Evolutionary conservation across 1,140 invertebrate genomes (phyloP), one percentile per base, ranked within the genome.

Genomic region (Atta colombica): DNA sequence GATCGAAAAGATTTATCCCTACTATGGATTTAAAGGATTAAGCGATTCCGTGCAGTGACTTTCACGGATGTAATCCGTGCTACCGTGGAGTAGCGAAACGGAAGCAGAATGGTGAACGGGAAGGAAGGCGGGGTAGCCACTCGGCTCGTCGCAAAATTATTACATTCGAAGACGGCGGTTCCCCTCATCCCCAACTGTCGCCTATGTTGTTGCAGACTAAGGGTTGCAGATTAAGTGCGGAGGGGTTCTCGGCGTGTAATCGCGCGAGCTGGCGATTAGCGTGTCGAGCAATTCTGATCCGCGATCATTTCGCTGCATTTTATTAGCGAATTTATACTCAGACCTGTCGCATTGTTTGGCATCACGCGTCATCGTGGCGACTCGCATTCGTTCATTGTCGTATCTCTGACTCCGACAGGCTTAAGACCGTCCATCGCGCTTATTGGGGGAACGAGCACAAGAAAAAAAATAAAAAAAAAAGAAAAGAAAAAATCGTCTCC

Each of bases 241-340:
- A 5, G 18, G 88, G 86, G 88, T 61, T 49, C 39, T 25, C 66
- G 77, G 45, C 69, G 77, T 86, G 87, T 90, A 92, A 92, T 91
- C 92, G 82, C 69, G 69, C 87, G 85, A 66, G 49, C 66, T 81
- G 89, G 10, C 10, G 66, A 69, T 35, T 25, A 16, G 66, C 85
- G 77, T 90, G 89, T 91, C 87, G 65, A 69, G 81, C 77, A 55
- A 88, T 89, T 88, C 88, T 92, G 92, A 93, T 93, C 91, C 89
- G 77, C 61, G 88, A 84, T 74, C 93, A 92, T 91, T 90, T 87
- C 91, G 90, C 78, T 92, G 94, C 94, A 95, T 95, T 94, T 94
- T 94, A 94, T 95, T 94, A 94, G 92, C 92, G 94, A 94, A 94
- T 95, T 95, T 94, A 88, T 94, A 88, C 86, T 86, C 89, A 5